These are phyloP conservation scores for Salpingus planirostris DNA, from an alignment of 2,888 invertebrate genomes.

Conservation along the genomic window DNA sequence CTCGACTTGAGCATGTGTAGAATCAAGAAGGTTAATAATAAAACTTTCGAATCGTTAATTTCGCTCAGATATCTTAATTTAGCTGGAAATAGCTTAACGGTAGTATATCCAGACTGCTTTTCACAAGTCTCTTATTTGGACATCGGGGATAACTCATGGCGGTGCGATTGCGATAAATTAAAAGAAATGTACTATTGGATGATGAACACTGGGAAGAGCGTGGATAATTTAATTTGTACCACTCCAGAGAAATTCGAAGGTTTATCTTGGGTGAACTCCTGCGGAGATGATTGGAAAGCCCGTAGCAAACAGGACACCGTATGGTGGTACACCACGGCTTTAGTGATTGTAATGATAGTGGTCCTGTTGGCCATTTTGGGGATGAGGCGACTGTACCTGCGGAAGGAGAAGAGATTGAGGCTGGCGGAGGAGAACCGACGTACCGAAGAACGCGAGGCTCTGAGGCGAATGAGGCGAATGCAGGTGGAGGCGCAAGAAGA, in stretches of 20 bases:
- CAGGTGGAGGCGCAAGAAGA: slow-evolving; percentile 33
- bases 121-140: slow-evolving; percentile 51
- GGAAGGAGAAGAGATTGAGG: slow-evolving; percentile 42
- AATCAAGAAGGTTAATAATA: slow-evolving; percentile 52
- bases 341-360: slow-evolving; percentile 47
- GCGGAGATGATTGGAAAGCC: slow-evolving; percentile 49
- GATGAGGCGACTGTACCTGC: slow-evolving; percentile 48
- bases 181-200: slow-evolving; percentile 54
- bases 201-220: slow-evolving; percentile 46
- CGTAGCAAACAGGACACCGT: slow-evolving; percentile 33
- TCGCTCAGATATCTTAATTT: slow-evolving; percentile 53
- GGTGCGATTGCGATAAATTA: slow-evolving; percentile 60
- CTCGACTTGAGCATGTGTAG: slow-evolving; percentile 54
- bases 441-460: slow-evolving; percentile 48
- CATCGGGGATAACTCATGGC: slow-evolving; percentile 67
- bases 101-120: slow-evolving; percentile 52
- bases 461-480: slow-evolving; percentile 43
- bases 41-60: slow-evolving; percentile 53
- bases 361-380: slow-evolving; percentile 47
- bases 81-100: slow-evolving; percentile 63
- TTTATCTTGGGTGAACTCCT: slow-evolving; percentile 60
- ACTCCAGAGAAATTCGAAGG: slow-evolving; percentile 55
- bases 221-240: slow-evolving; percentile 51
- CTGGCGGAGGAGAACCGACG: slow-evolving; percentile 45
- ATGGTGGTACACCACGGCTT: slow-evolving; percentile 51